These are phyloP conservation scores for Stegodyphus dumicola DNA, from an alignment of 1,140 invertebrate genomes.

Conservation along the genomic window DNA sequence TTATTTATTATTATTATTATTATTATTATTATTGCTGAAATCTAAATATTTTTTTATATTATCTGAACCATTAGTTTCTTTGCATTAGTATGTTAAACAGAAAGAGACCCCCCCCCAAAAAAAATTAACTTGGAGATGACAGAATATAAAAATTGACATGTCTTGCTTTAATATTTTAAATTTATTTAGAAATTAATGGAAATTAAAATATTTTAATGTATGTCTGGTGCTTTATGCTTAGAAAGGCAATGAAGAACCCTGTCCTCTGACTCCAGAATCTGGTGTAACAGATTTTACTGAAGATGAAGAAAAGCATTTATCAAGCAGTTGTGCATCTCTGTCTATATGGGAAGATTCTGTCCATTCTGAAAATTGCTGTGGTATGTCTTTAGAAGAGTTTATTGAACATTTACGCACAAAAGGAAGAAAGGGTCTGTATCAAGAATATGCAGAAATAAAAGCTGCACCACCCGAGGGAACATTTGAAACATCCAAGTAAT, in stretches of 20 bases:
- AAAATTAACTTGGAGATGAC: too few species aligned
- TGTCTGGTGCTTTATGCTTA: not conserved
- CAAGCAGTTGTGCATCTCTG: conserved; percentile 27
- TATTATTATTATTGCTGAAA: too few species aligned
- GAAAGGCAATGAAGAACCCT: conserved; percentile 44
- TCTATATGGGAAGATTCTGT: conserved; percentile 41
- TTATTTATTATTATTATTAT: too few species aligned
- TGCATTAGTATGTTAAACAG: too few species aligned
- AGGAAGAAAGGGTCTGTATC: conserved; percentile 82
- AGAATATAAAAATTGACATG: not conserved
- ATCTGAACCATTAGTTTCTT: too few species aligned
- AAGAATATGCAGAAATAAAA: conserved; percentile 84
- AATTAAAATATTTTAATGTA: not conserved
- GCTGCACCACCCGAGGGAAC: conserved; percentile 63
- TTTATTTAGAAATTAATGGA: not conserved
- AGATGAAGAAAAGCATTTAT: conserved; percentile 37
- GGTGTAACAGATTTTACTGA: conserved; percentile 51
- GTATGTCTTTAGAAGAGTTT: conserved; percentile 80
- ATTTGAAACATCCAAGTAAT: conserved; percentile 52
- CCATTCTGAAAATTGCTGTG: conserved; percentile 63
- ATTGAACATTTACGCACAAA: conserved; percentile 79
- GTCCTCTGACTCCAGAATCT: conserved; percentile 54
- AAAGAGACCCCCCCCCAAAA: too few species aligned
- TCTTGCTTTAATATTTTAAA: not conserved
- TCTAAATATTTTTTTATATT: too few species aligned